Evolutionary conservation across 2,797 vertebrate species (phyloP).

Genomic region (Peromyscus aztecus): DNA sequence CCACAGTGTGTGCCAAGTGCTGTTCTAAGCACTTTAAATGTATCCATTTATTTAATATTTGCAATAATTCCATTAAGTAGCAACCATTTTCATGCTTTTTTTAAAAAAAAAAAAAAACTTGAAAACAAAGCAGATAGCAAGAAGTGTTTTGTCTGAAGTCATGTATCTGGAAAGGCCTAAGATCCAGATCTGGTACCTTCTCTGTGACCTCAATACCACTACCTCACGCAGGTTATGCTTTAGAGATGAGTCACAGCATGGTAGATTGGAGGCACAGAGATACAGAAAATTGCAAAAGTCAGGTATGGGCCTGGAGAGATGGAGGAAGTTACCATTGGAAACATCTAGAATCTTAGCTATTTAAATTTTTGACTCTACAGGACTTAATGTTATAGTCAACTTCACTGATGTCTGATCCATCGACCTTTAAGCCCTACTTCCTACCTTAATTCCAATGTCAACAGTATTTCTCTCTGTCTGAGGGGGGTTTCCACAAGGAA

Average conservation of each 20-base stretch:
- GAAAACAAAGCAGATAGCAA: neutral
- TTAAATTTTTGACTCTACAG: rapidly evolving
- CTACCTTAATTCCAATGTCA: neutral
- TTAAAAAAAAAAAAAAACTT: neutral
- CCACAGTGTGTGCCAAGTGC: neutral
- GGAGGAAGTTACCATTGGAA: neutral
- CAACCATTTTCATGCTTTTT: neutral
- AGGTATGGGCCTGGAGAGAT: neutral
- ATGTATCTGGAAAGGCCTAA: neutral
- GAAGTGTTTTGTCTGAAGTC: neutral
- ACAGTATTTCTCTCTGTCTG: neutral
- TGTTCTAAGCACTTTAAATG: neutral
- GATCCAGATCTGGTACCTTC: neutral
- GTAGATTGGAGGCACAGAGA: neutral
- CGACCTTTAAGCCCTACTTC: too few species aligned
- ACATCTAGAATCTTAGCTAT: neutral
- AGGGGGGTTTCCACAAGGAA: neutral
- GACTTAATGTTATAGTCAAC: neutral
- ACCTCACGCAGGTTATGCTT: neutral
- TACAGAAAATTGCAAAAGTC: neutral
- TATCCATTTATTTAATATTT: neutral
- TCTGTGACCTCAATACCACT: neutral
- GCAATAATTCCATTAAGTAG: neutral
- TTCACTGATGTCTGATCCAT: neutral
- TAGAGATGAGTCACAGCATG: neutral